phyloP scores from a whole-genome alignment of 2,888 invertebrate genomes.

The Eurytoma adleriae region DNA sequence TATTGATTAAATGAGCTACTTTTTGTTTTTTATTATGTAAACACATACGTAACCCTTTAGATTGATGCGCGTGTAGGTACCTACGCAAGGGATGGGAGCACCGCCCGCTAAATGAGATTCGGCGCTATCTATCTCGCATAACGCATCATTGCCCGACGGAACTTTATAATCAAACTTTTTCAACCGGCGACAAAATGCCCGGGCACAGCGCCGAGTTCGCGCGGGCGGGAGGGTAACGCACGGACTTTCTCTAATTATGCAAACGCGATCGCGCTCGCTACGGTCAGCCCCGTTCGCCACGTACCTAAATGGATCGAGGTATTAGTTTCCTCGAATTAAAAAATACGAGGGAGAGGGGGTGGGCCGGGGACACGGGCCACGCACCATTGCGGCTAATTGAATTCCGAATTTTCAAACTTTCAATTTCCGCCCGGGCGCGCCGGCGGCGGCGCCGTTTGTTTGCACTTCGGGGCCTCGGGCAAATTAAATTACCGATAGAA shows the following conservation, averaged over 20 bases:
- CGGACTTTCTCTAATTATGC: constrained; percentile 45
- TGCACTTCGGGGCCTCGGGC: constrained; percentile 54
- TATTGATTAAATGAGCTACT: too few species aligned
- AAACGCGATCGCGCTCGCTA: constrained; percentile 1
- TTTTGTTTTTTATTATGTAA: too few species aligned
- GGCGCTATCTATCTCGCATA: background rate
- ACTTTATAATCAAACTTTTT: constrained; percentile 55
- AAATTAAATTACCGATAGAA: constrained; percentile 65
- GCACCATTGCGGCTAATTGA: constrained; percentile 15
- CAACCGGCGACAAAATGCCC: constrained; percentile 9
- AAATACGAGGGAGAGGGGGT: background rate
- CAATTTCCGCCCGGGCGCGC: constrained; percentile 11
- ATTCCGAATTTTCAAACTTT: constrained; percentile 47
- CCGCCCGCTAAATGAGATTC: constrained; percentile 37
- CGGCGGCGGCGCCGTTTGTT: background rate
- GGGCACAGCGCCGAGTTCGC: background rate
- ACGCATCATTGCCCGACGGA: constrained; percentile 42
- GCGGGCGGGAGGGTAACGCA: constrained; percentile 3
- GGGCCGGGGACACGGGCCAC: too few species aligned
- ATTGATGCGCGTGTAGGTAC: background rate
- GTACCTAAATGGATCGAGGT: constrained; percentile 19
- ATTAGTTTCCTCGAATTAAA: constrained; percentile 17
- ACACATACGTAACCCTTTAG: too few species aligned
- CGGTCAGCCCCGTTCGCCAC: constrained; percentile 1
- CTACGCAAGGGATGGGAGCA: background rate